Conservation (phyloP, 2,888 invertebrate species). For the Sminthurinus aureus region DNA sequence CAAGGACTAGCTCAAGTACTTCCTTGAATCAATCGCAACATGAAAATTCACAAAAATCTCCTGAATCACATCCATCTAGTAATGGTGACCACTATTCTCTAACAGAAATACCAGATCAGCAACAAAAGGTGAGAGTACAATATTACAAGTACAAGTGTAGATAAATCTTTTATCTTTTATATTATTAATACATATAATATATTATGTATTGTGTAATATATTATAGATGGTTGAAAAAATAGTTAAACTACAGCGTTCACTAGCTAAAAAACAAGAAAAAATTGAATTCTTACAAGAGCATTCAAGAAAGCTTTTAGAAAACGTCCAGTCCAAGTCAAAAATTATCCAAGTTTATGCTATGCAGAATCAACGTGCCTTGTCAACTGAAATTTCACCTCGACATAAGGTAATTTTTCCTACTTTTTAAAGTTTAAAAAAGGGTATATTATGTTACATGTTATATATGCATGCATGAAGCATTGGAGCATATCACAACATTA, state of each 20-base stretch:
- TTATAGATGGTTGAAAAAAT: too few species aligned
- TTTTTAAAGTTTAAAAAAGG: neutral
- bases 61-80: neutral
- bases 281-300: slow-evolving; percentile 96
- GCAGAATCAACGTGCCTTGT: slow-evolving; percentile 84
- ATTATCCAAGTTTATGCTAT: slow-evolving; percentile 85
- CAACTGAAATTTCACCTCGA: slow-evolving; percentile 77
- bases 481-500: too few species aligned
- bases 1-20: slow-evolving; percentile 71
- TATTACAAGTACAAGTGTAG: too few species aligned
- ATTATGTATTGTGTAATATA: too few species aligned
- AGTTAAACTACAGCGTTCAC: slow-evolving; percentile 84
- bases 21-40: slow-evolving; percentile 67
- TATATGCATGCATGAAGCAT: neutral
- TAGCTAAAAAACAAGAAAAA: slow-evolving; percentile 88
- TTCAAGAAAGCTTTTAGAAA: slow-evolving; percentile 80
- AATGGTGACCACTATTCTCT: neutral
- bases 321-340: slow-evolving; percentile 85
- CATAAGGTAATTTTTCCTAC: slow-evolving; percentile 72
- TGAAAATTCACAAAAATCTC: slow-evolving; percentile 4
- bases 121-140: too few species aligned
- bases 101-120: slow-evolving; percentile 68
- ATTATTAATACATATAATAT: too few species aligned
- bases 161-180: too few species aligned
- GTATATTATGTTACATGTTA: too few species aligned